Base-by-base conservation (phyloP, 2,113 vertebrate genomes). In the Larimichthys crocea region DNA sequence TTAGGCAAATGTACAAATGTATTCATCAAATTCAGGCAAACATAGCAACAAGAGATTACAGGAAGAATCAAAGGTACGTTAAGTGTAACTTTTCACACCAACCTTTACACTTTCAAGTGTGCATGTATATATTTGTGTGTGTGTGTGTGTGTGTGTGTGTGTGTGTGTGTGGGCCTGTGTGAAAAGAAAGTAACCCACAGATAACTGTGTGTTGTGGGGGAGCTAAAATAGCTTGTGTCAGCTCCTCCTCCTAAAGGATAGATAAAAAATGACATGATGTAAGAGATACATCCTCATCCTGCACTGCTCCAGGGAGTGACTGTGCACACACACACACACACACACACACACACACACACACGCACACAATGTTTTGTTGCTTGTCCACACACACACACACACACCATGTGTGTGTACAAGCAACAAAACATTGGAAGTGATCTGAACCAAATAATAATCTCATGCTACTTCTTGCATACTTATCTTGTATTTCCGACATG, bases 211-310 rank as follows among this genome's bases (percentile, higher is more conserved):
- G 63, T 60, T 64, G n/a, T n/a, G 5, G 10, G 52, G 9, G 55
- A 53, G 49, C 15, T 63, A 62, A 75, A 80, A 78, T n/a, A 62
- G 66, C 50, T 76, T 14, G 17, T 35, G 66, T 84, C 57, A 67
- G 76, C 59, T 64, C 53, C 15, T 64, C 26, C 26, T 26, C 26
- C 26, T 26, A 82, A 75, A 77, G 7, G 9, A 66, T 10, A 69
- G 31, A 72, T 59, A 46, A 72, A 80, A 26, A 63, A 80, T 42
- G 9, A 76, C 52, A 76, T 49, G 52, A 77, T 66, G 63, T 48
- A 70, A 85, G 56, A 74, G 55, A 73, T 55, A 29, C 49, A 68
- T 66, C 8, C 14, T 68, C 40, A 48, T 67, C 10, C 62, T 46
- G 67, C 40, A 73, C 11, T 11, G 29, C 74, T 72, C n/a, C 1